Evolutionary conservation across 2,888 invertebrate species (phyloP), one percentile per base, ranked within the genome.

Genomic region (Conistra vaccinii): DNA sequence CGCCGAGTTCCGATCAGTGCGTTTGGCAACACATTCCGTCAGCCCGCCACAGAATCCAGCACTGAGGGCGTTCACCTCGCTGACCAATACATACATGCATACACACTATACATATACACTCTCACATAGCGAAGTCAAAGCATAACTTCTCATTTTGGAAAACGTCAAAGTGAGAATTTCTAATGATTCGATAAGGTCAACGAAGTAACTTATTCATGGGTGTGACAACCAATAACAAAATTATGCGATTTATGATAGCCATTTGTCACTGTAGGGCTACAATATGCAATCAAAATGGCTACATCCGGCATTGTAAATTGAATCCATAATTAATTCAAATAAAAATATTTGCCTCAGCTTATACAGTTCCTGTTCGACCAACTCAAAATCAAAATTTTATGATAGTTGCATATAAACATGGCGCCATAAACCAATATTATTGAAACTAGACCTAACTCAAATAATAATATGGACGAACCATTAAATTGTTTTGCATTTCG

Each of bases 1-100:
- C 91, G 85, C 85, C 90, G 91, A 91, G 94, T 94, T 95, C 93
- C 94, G 93, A 94, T 95, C 94, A 92, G 88, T 94, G 95, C 94
- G 94, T 95, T 95, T 95, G 94, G 95, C 94, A 95, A 95, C 91
- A 93, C 94, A 95, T 95, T 94, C 95, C 95, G 93, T 90, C 94
- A 92, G 93, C 88, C 90, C 89, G 92, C 87, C 90, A 89, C 92
- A 91, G 92, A 93, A 92, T 92, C 93, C 93, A 92, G 91, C 90
- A 90, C 91, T 88, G 86, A 85, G 95, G 94, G 85, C 95, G 85
- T 95, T 95, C 93, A 95, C 94, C 95, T 92, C 90, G 69, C 89
- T 87, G 89, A 89, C 87, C 87, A 89, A 90, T 88, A 86, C 87
- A 84, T 84, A 82, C 85, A 85, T 84, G 73, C 85, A 88, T 81